Conservation (phyloP, 37 sponge, comb jelly and placozoan species). For the Geodia barretti region DNA sequence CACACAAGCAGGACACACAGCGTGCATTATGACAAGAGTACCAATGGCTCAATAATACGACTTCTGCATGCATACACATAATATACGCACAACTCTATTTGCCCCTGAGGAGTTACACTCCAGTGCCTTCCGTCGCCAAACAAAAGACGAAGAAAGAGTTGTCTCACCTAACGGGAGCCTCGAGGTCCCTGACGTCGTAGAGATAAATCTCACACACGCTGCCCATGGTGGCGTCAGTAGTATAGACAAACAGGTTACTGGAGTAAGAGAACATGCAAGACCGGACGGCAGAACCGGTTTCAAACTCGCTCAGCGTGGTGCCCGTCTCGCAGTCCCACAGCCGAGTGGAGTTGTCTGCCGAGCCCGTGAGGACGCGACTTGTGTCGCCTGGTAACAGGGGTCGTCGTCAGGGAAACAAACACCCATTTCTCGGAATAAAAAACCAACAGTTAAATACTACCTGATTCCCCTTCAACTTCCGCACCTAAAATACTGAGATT, state of each 20-base stretch:
- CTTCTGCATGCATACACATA: no score
- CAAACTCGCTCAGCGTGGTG: constrained; percentile 36
- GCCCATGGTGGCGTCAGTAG: constrained; percentile 84
- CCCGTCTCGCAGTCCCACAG: constrained; percentile 98
- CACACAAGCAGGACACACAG: no score
- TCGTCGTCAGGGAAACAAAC: constrained; percentile 19
- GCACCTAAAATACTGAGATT: background rate
- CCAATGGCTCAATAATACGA: no score
- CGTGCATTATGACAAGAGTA: no score
- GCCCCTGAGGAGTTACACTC: no score
- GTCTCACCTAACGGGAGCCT: constrained; percentile 28
- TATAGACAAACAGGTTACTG: constrained; percentile 68
- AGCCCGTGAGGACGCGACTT: constrained; percentile 77
- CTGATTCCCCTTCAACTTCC: background rate
- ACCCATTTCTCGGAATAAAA: background rate
- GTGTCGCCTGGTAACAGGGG: constrained; percentile 58
- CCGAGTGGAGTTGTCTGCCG: constrained; percentile 87
- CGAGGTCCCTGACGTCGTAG: constrained; percentile 54
- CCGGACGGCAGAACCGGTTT: constrained; percentile 80
- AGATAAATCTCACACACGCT: constrained; percentile 80
- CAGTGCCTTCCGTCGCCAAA: no score
- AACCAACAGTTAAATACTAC: background rate
- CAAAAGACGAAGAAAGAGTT: no score
- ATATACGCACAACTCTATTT: no score
- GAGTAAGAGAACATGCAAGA: constrained; percentile 84